Base-by-base conservation (phyloP, 2,888 invertebrate species). In the Polyploca ridens region DNA sequence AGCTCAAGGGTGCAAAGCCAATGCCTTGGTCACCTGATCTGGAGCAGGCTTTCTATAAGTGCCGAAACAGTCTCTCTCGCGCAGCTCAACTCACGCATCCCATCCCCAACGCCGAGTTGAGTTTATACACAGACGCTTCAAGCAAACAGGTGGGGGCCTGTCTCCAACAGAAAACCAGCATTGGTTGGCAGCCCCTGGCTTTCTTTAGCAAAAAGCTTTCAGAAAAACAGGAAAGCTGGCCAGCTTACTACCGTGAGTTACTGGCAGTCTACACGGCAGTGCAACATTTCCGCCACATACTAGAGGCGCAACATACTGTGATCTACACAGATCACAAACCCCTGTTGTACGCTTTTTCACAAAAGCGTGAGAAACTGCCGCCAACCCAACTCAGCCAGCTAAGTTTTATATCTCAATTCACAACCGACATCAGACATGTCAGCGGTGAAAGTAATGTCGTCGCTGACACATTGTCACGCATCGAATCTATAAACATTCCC, bases 351-450 rank as follows among this genome's bases (percentile, higher is more conserved):
- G 76, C 74, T 8, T 76, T 75, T 16, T 5, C 14, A 16, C 71
- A 70, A 19, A 59, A 65, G 0, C 69, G 68, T 0, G 69, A 72
- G 10, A 71, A 71, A 27, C 35, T 66, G 0, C 67, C 71, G 1
- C 80, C 80, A 0, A 10, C 41, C 8, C 41, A 41, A 41, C 6
- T 59, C 0, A 79, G 76, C 41, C 65, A 5, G 11, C 41, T 41
- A 8, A 61, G 67, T 2, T 79, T 75, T 41, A 78, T 78, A 0
- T 41, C 61, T 1, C 71, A 76, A 66, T 79, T 77, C 33, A 74
- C 77, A 0, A 79, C 77, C 0, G 76, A n/a, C n/a, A n/a, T n/a
- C n/a, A n/a, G n/a, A n/a, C n/a, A n/a, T n/a, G n/a, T n/a, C n/a
- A n/a, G n/a, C n/a, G n/a, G n/a, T n/a, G n/a, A n/a, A n/a, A n/a